Percentiles rank a stretch among this genome's conserved stretches.
Evolutionary conservation across 2,113 vertebrate genomes (phyloP).

Genomic region (Myrmecophaga tridactyla): DNA sequence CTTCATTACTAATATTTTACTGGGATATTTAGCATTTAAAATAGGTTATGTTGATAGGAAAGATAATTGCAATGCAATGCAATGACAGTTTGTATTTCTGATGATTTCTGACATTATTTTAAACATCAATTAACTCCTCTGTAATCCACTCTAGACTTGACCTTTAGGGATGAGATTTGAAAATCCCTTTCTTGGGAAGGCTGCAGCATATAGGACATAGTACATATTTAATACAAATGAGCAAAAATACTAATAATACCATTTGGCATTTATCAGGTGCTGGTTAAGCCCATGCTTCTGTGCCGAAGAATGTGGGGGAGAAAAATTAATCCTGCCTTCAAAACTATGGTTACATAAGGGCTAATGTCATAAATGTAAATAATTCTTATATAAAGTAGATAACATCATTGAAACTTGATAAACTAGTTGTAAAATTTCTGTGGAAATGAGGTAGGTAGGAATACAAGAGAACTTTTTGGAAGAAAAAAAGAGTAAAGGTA

Average conservation of each 20-base stretch:
- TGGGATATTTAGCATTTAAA: constrained; percentile 1
- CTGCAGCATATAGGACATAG: neutral
- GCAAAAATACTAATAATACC: neutral
- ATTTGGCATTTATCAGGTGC: neutral
- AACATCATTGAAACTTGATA: neutral
- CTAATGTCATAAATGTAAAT: neutral
- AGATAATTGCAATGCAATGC: neutral
- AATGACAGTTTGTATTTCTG: neutral
- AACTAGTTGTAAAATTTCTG: neutral
- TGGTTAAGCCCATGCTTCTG: neutral
- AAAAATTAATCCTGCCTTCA: neutral
- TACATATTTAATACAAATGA: neutral
- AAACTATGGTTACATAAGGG: neutral
- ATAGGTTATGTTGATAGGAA: neutral
- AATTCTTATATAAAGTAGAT: neutral
- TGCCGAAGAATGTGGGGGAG: neutral
- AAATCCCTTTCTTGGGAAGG: neutral
- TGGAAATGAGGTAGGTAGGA: neutral
- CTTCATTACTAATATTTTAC: neutral
- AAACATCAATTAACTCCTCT: neutral
- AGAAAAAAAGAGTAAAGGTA: neutral
- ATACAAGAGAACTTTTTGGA: neutral
- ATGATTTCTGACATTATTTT: neutral
- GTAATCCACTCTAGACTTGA: neutral
- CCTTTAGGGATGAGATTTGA: neutral